Percentiles rank a stretch among this genome's conserved stretches.
These are phyloP conservation scores for Argyresthia goedartella DNA, from an alignment of 2,888 invertebrate genomes.

Conservation along the genomic window DNA sequence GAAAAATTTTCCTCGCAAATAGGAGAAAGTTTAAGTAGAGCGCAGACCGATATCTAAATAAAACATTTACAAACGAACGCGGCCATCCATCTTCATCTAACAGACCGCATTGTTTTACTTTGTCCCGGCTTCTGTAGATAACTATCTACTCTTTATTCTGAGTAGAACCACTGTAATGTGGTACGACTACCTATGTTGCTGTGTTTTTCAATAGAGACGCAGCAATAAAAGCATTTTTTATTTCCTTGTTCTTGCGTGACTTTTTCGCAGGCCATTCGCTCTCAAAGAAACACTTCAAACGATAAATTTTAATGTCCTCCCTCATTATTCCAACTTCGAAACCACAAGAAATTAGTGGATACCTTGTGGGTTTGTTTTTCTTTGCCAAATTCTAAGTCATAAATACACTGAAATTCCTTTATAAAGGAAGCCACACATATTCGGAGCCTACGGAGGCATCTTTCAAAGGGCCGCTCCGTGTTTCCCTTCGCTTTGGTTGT, in stretches of 20 bases:
- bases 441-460: constrained; percentile 16
- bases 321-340: constrained; percentile 38
- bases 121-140: no score
- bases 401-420: constrained; percentile 17
- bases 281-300: constrained; percentile 23
- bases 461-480: constrained; percentile 27
- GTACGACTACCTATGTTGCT: no score
- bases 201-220: neutral
- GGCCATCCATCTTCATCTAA: no score
- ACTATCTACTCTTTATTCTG: no score
- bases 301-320: neutral
- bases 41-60: no score
- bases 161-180: no score
- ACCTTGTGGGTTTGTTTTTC: no score
- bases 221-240: neutral
- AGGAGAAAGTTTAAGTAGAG: no score
- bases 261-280: constrained; percentile 13
- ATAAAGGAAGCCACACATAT: constrained; percentile 27
- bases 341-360: constrained; percentile 20
- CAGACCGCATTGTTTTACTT: no score
- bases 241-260: neutral
- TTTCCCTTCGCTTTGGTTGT: constrained; percentile 12
- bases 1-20: neutral
- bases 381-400: neutral
- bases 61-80: no score